Evolutionary conservation across 1,140 invertebrate genomes (phyloP).

Genomic region (Zophobas atratus): DNA sequence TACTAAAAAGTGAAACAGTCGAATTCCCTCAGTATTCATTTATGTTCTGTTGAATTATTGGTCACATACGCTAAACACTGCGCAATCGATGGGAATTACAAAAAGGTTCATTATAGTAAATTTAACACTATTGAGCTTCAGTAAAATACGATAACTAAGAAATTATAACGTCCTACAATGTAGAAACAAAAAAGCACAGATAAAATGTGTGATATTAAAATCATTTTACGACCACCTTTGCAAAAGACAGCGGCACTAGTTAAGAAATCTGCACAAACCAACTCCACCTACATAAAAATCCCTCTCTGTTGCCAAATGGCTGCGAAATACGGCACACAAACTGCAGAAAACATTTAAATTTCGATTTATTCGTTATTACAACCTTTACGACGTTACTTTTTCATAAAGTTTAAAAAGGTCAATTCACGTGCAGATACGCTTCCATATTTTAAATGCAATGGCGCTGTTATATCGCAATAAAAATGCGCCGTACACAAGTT

Average conservation of each 20-base stretch:
- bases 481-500: constrained; percentile 44
- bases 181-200: no score
- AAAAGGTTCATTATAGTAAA: no score
- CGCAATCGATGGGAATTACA: no score
- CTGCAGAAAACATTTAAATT: constrained; percentile 34
- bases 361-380: constrained; percentile 34
- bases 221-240: background rate
- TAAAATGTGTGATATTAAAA: no score
- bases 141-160: no score
- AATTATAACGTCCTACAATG: no score
- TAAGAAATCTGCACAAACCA: constrained; percentile 2
- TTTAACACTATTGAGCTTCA: no score
- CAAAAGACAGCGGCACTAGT: background rate
- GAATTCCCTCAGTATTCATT: no score
- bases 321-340: background rate
- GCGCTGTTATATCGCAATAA: constrained; percentile 33
- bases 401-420: constrained; percentile 44
- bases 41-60: no score
- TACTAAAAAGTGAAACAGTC: no score
- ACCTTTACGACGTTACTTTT: constrained; percentile 32
- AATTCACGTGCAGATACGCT: constrained; percentile 44
- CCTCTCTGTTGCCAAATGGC: background rate
- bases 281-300: background rate
- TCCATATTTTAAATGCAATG: constrained; percentile 43
- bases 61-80: no score